phyloP scores from a whole-genome alignment of 2,888 invertebrate species.

The Oasisia sp. region DNA sequence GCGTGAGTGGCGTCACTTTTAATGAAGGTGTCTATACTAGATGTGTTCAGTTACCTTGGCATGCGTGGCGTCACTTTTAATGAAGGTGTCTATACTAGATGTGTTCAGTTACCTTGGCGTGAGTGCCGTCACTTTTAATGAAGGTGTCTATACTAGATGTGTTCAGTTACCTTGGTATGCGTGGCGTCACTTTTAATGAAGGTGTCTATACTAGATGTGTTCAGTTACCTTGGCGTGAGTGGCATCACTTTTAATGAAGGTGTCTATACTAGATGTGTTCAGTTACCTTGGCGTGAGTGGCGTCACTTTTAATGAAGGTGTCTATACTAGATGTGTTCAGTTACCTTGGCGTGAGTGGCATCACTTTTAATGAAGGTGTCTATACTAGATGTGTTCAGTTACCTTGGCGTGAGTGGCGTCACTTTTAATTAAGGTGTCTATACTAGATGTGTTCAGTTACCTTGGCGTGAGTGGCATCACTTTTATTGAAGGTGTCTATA shows the following conservation, averaged over 20 bases:
- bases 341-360: constrained; percentile 77
- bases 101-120: constrained; percentile 71
- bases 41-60: constrained; percentile 69
- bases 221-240: constrained; percentile 75
- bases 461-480: constrained; percentile 82
- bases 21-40: constrained; percentile 87
- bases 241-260: constrained; percentile 84
- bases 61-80: constrained; percentile 84
- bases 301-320: constrained; percentile 83
- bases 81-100: constrained; percentile 87
- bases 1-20: constrained; percentile 86
- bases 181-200: constrained; percentile 85
- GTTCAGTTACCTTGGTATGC: constrained; percentile 72
- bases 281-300: constrained; percentile 76
- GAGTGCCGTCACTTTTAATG: constrained; percentile 83
- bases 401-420: constrained; percentile 81
- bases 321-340: constrained; percentile 79
- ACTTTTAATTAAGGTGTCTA: constrained; percentile 85
- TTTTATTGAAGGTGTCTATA: constrained; percentile 85
- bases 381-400: constrained; percentile 74
- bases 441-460: constrained; percentile 71
- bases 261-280: constrained; percentile 80
- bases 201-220: constrained; percentile 82
- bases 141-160: constrained; percentile 87
- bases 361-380: constrained; percentile 86